Base-by-base conservation (phyloP, 1,140 invertebrate genomes). In the Pollicipes pollicipes region DNA sequence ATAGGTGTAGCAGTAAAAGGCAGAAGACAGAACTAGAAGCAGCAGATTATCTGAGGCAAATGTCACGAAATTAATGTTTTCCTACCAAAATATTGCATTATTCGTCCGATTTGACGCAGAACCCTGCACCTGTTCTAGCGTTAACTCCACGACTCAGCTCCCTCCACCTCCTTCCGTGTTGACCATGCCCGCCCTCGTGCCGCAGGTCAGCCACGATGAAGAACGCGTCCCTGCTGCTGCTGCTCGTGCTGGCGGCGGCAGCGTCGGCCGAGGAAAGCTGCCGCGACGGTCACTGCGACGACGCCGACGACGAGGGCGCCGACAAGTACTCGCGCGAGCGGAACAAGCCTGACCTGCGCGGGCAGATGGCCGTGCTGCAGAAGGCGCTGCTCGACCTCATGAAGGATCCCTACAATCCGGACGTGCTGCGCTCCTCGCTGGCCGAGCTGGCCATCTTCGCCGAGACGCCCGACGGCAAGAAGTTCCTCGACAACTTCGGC, bases 361-460 rank as follows among this genome's bases (percentile, higher is more conserved):
- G 24, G 3, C 64, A 29, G 27, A 29, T 66, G 64, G 64, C 64
- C 64, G 1, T 10, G n/a, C 28, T 66, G 28, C 64, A 66, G 64
- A 10, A 4, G 27, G 64, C 64, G 28, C 64, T 66, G 64, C 3
- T 66, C 27, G 28, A 66, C 64, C 64, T 66, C 24, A 66, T 66
- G 64, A 66, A 66, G 64, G 64, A 66, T n/a, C 64, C 64, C 24
- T 66, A 66, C 64, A 66, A 66, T n/a, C n/a, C 64, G 27, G 64
- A 66, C n/a, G 64, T 66, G 27, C 28, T 66, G 17, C 16, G 64
- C 28, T 21, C 64, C 28, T 66, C 64, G 64, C 64, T 66, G 3
- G 16, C 28, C 64, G 64, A 66, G 6, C 64, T 66, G n/a, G 64
- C 64, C 10, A 4, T 28, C n/a, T 66, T 66, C 28, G 64, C 64